Base-by-base conservation (phyloP, 2,888 invertebrate species). In the Scaptomyza polygonia region DNA sequence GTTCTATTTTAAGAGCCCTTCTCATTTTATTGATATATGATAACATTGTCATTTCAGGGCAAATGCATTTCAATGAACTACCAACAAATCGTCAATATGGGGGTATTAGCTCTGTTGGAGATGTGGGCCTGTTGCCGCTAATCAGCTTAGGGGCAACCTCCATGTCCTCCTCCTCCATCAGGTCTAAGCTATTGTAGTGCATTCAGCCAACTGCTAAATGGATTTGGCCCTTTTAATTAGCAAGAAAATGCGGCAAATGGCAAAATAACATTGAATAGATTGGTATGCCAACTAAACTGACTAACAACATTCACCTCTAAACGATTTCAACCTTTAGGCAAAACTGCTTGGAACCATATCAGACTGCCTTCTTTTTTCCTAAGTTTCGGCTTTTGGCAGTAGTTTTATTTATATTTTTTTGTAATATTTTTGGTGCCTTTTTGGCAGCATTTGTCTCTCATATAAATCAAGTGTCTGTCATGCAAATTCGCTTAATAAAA, bases 381-480 rank as follows among this genome's bases (percentile, higher is more conserved):
- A n/a, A n/a, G n/a, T n/a, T 34, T 8, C 8, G 2, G 42, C 69
- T 79, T 67, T 81, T 75, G 76, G 56, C 81, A 52, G 30, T 45
- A 42, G 36, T 30, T 54, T 55, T 66, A 18, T 14, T 7, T 14
- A 36, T 8, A 36, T 27, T 39, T 27, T 8, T 14, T 14, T 32
- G 1, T n/a, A n/a, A n/a, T 29, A n/a, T 57, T 36, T 43, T 45
- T 40, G 16, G 8, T 27, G 43, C 32, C 53, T 47, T 69, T 39
- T 81, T 87, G 85, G 81, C 85, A 71, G 44, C 65, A 5, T 34
- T 39, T 62, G 66, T 53, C 61, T 56, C 63, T 57, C 63, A 55
- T 65, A 85, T 87, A 87, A 82, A 87, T 82, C 88, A 87, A 70
- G 66, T 74, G 86, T 80, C 73, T 84, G 77, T 77, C 72, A 67